phyloP scores from a whole-genome alignment of 2,113 vertebrate genomes.

The Oreochromis aureus region DNA sequence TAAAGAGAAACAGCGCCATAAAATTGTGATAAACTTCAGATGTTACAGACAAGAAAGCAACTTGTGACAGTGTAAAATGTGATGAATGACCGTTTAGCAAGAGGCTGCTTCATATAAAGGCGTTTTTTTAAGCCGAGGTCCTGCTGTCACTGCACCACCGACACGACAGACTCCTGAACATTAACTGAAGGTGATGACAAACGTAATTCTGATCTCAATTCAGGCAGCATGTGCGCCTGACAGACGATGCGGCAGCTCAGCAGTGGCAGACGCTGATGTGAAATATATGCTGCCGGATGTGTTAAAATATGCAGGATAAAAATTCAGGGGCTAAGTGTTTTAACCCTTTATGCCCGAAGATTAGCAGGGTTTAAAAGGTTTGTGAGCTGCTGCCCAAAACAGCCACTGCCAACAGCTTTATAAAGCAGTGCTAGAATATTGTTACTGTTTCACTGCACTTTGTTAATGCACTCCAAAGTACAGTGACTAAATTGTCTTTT shows the following conservation, averaged over 20 bases:
- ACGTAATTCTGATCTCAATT: constrained; percentile 23
- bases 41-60: not conserved
- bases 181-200: constrained; percentile 16
- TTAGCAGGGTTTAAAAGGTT: not conserved
- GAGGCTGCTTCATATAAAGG: not conserved
- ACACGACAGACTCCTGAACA: not conserved
- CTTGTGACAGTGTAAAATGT: not conserved
- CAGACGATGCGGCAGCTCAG: constrained; percentile 6
- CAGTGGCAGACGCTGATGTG: constrained; percentile 14
- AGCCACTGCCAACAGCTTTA: not conserved
- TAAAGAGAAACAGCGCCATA: not conserved
- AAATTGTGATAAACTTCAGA: not conserved
- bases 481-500: not conserved
- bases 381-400: not conserved
- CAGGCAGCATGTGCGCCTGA: not conserved
- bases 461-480: not conserved
- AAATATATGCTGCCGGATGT: constrained; percentile 30
- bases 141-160: not conserved
- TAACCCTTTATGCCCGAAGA: not conserved
- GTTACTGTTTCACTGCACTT: not conserved
- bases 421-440: not conserved
- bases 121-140: not conserved
- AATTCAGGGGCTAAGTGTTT: not conserved
- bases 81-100: not conserved
- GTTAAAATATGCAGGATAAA: constrained; percentile 48